Evolutionary conservation across 2,888 invertebrate genomes (phyloP), one percentile per base, ranked within the genome.

Genomic region (Neuroscelio doddi): DNA sequence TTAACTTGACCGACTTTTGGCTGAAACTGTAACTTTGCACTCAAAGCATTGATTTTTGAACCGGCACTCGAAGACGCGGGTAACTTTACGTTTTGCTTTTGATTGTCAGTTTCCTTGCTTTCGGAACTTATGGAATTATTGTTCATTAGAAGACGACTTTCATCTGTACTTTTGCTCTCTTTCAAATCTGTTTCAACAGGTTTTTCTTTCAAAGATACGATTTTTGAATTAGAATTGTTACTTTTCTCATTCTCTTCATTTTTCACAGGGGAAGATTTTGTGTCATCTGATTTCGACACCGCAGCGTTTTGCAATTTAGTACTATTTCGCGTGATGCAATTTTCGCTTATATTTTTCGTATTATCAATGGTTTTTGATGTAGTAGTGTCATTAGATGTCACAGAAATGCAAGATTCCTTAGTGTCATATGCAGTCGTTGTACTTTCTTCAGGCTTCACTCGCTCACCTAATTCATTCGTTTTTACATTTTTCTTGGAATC

Each of bases 1-100:
- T 80, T 81, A 0, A 80, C 75, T 55, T 75, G 80, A 5, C 80
- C 80, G 21, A 79, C 69, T 72, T 83, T 84, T 1, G 84, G 84
- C 41, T 82, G 84, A 73, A 82, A 82, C 15, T 82, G 81, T 3
- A 84, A 59, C 51, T 82, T 83, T 2, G 75, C 80, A 57, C 82
- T 84, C 2, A 83, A 59, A 1, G 83, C 82, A 34, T 83, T 82
- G 4, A 83, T 83, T 56, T 84, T 84, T 2, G 83, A 80, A 3
- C 83, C 84, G 1, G 76, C 74, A 42, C 68, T 63, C 3, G 59
- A 39, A 1, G 63, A 27, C 10, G 61, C 42, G 12, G 47, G 45
- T 21, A 55, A 29, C 52, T 75, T 52, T 38, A 58, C 30, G 47
- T 50, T 66, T 17, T 53, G 57, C 12, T 71, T 73, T 30, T 26